A percentile compares a stretch with the other conserved stretches of the same genome.
These are phyloP conservation scores for Mareca strepera DNA, from an alignment of 2,797 vertebrate genomes.

Conservation along the genomic window DNA sequence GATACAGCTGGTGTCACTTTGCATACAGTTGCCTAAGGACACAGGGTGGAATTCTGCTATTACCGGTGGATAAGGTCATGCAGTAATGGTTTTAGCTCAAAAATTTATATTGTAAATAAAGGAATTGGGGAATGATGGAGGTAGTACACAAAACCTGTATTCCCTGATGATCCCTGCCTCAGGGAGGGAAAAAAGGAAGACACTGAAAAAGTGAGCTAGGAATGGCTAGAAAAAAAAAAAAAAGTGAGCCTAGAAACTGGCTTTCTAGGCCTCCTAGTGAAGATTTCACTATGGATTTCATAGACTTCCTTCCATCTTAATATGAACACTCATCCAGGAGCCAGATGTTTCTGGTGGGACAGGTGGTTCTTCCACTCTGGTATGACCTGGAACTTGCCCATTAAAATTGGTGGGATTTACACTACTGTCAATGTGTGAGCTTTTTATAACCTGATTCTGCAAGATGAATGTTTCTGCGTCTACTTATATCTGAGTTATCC, in stretches of 20 bases:
- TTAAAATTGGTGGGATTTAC: background rate
- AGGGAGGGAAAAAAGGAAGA: background rate
- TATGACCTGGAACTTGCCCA: background rate
- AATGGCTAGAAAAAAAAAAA: fast-evolving
- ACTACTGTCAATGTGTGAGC: background rate
- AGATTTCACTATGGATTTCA: background rate
- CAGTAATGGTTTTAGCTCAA: background rate
- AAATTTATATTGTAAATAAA: background rate
- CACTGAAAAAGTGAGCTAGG: background rate
- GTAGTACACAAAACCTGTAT: background rate
- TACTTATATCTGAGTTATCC: background rate
- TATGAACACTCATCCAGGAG: background rate
- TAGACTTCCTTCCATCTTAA: background rate
- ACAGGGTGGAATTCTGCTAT: background rate
- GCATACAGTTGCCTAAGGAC: too few relatives aligned
- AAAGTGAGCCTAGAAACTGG: too few relatives aligned
- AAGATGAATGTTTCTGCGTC: background rate
- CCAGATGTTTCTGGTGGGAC: background rate
- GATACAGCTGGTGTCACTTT: background rate
- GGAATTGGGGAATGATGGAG: background rate
- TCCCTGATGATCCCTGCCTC: background rate
- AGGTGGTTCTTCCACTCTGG: background rate
- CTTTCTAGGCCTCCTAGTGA: background rate
- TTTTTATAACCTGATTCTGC: background rate
- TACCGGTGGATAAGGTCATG: background rate